These are phyloP conservation scores for Proctacanthus coquilletti DNA, from an alignment of 1,140 invertebrate species.

Conservation along the genomic window DNA sequence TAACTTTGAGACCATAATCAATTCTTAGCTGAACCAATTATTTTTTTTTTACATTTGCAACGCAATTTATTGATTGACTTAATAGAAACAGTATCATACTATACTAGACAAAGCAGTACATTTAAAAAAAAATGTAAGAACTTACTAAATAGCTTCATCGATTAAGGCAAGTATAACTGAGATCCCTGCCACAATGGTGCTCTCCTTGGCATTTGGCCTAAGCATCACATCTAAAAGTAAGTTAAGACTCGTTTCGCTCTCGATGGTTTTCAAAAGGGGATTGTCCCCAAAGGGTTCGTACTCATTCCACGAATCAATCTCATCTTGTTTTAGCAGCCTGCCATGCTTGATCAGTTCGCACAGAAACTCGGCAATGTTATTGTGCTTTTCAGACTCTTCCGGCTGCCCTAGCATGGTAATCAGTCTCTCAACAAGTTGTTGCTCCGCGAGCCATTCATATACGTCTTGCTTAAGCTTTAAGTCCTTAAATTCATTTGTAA, in stretches of 20 bases:
- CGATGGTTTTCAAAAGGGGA: conserved; percentile 24
- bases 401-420: conserved; percentile 62
- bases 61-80: background rate
- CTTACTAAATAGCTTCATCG: too few relatives aligned
- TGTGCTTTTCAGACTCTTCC: conserved; percentile 56
- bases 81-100: background rate
- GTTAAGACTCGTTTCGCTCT: conserved; percentile 22
- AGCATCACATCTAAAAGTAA: conserved; percentile 58
- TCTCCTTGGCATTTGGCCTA: conserved; percentile 48
- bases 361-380: conserved; percentile 65
- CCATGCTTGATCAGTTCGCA: conserved; percentile 62
- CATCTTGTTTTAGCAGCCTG: conserved; percentile 45
- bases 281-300: conserved; percentile 25
- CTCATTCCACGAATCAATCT: conserved; percentile 28
- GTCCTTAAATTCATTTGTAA: conserved; percentile 73
- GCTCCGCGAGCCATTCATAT: conserved; percentile 77
- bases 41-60: conserved; percentile 1
- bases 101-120: too few relatives aligned
- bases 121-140: too few relatives aligned
- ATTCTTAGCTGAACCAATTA: too few relatives aligned
- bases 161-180: conserved; percentile 59
- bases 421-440: conserved; percentile 68
- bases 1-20: too few relatives aligned
- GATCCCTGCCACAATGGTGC: conserved; percentile 62
- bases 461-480: conserved; percentile 61